A percentile compares a stretch with the other conserved stretches of the same genome.
Evolutionary conservation across 1,140 invertebrate species (phyloP).

Genomic region (Drosophila neocordata): DNA sequence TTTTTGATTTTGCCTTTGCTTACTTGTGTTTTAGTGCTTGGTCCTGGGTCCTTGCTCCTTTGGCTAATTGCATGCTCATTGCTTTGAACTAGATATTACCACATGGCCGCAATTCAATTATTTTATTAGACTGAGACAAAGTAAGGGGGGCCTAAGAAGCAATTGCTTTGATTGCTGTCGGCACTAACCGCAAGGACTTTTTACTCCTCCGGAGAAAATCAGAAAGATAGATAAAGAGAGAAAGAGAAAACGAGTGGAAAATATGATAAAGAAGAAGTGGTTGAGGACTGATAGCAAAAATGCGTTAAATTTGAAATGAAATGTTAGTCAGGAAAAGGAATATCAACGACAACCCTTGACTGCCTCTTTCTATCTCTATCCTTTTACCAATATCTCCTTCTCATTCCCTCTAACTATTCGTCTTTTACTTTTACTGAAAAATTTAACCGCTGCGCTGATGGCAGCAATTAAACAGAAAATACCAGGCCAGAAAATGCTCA

Average conservation of each 20-base stretch:
- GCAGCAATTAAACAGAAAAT: conserved; percentile 77
- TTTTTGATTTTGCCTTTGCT: conserved; percentile 30
- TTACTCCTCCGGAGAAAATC: background rate
- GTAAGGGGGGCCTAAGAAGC: conserved; percentile 39
- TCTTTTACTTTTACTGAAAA: conserved; percentile 41
- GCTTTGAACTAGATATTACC: conserved; percentile 69
- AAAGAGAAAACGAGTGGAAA: conserved; percentile 54
- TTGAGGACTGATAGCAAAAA: conserved; percentile 54
- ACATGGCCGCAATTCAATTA: conserved; percentile 76
- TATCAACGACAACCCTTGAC: conserved; percentile 1
- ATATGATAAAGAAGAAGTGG: conserved; percentile 50
- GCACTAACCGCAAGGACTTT: conserved; percentile 57
- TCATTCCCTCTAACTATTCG: conserved; percentile 8
- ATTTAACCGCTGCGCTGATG: conserved; percentile 73
- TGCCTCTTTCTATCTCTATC: conserved; percentile 1
- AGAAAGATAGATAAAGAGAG: background rate
- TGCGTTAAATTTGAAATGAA: conserved; percentile 66
- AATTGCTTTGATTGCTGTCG: conserved; percentile 73
- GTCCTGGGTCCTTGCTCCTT: conserved; percentile 9
- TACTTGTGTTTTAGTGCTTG: conserved; percentile 20
- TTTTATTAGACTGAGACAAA: conserved; percentile 63
- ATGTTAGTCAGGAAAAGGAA: conserved; percentile 22
- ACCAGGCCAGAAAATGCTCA: conserved; percentile 65
- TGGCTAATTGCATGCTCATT: conserved; percentile 68
- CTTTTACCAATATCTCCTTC: background rate